These are phyloP conservation scores for Drosophila infuscata DNA, from an alignment of 2,888 invertebrate species.

Conservation along the genomic window DNA sequence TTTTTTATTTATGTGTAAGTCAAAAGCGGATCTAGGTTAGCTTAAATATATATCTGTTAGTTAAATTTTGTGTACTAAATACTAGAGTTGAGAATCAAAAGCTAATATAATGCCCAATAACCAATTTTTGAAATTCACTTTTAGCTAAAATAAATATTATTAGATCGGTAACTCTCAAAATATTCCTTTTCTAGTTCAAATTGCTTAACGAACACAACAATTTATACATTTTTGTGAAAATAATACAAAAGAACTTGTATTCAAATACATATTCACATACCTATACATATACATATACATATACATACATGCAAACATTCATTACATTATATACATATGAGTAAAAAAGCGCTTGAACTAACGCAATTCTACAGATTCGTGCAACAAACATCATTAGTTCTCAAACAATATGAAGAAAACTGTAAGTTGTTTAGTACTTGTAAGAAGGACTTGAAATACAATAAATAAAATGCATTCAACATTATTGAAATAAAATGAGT, in stretches of 20 bases:
- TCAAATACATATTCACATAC: slow-evolving; percentile 12
- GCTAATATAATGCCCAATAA: slow-evolving; percentile 30
- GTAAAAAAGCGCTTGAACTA: slow-evolving; percentile 30
- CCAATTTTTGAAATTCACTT: slow-evolving; percentile 29
- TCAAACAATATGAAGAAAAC: slow-evolving; percentile 38
- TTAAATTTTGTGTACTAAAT: slow-evolving; percentile 55
- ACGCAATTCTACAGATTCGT: slow-evolving; percentile 38
- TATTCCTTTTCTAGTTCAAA: slow-evolving; percentile 54
- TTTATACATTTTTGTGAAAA: slow-evolving; percentile 62
- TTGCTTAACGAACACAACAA: slow-evolving; percentile 46
- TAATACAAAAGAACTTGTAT: slow-evolving; percentile 38
- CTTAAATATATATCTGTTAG: slow-evolving; percentile 62
- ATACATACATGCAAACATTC: not conserved
- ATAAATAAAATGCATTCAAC: slow-evolving; percentile 64
- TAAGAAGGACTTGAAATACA: slow-evolving; percentile 61
- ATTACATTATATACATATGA: slow-evolving; percentile 7
- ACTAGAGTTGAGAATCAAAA: slow-evolving; percentile 62
- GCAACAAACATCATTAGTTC: slow-evolving; percentile 40
- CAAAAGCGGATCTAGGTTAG: slow-evolving; percentile 58
- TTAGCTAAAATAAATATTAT: slow-evolving; percentile 63
- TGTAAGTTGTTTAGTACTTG: slow-evolving; percentile 60
- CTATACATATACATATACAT: slow-evolving; percentile 14
- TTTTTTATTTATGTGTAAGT: slow-evolving; percentile 66
- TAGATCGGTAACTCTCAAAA: slow-evolving; percentile 32
- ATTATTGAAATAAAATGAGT: slow-evolving; percentile 35